Evolutionary conservation across 2,113 vertebrate species (phyloP).

Genomic region (Heterocephalus glaber): DNA sequence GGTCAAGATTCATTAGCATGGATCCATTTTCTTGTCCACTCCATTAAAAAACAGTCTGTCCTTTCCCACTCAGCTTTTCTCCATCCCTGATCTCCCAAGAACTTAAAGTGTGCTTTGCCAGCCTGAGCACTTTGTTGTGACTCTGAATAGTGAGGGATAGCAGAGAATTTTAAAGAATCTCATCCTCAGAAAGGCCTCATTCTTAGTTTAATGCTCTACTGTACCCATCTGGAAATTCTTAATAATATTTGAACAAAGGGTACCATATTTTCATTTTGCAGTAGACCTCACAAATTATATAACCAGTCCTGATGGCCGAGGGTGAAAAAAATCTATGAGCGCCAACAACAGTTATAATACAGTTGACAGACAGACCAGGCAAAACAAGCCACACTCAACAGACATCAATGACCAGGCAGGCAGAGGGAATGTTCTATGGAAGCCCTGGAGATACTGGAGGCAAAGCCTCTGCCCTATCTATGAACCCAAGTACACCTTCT

Average conservation of each 20-base stretch:
- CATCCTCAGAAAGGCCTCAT: neutral
- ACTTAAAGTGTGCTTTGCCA: neutral
- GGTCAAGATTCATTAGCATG: neutral
- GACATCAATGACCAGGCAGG: too few relatives aligned
- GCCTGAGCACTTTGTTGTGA: neutral
- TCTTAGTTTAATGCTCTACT: neutral
- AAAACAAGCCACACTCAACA: neutral
- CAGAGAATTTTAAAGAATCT: neutral
- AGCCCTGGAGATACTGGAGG: neutral
- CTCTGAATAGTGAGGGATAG: neutral
- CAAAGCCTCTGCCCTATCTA: neutral
- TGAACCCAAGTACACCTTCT: neutral
- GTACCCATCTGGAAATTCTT: neutral
- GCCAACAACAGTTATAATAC: neutral
- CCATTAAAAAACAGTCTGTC: neutral
- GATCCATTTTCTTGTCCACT: neutral
- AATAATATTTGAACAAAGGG: neutral
- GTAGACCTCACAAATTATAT: neutral
- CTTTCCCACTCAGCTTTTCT: conserved; percentile 9
- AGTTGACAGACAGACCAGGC: neutral
- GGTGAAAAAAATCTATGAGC: neutral
- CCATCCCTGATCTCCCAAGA: neutral
- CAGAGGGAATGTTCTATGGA: neutral
- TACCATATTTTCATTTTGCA: conserved; percentile 16
- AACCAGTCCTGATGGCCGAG: neutral